Conservation (phyloP, 2,113 vertebrate genomes). For the Ameiurus melas region DNA sequence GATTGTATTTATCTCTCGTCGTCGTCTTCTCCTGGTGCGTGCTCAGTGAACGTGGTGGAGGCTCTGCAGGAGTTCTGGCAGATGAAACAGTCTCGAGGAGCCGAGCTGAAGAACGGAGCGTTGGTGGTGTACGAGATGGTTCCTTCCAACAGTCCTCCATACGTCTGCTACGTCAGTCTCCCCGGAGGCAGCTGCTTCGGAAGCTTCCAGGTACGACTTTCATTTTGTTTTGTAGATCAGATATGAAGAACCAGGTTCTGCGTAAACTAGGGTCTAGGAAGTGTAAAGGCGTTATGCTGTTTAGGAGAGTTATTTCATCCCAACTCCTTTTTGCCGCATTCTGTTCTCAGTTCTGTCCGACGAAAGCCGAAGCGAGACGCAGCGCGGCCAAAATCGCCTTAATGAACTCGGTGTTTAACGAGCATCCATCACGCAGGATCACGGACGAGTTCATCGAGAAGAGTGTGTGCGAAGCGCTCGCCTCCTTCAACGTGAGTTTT, state of each 20-base stretch:
- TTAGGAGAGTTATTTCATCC: not conserved
- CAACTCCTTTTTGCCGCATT: not conserved
- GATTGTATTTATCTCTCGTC: not conserved
- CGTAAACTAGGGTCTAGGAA: not conserved
- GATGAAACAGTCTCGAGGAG: constrained; percentile 95
- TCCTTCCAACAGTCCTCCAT: constrained; percentile 89
- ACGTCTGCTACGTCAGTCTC: constrained; percentile 94
- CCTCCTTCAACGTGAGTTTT: constrained; percentile 89
- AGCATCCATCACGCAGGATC: constrained; percentile 94
- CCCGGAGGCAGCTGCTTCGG: constrained; percentile 98
- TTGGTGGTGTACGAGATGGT: constrained; percentile 99
- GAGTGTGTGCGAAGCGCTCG: constrained; percentile 91
- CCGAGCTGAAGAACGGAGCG: constrained; percentile 93
- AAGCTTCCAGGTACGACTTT: constrained; percentile 90
- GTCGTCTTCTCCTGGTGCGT: not conserved
- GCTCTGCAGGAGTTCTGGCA: constrained; percentile 99
- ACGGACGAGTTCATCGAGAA: constrained; percentile 97
- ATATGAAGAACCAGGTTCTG: not conserved
- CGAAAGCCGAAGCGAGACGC: constrained; percentile 91
- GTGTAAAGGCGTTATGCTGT: not conserved
- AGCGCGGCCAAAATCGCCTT: constrained; percentile 96
- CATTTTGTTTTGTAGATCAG: not conserved
- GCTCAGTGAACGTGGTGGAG: constrained; percentile 93
- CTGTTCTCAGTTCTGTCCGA: constrained; percentile 87
- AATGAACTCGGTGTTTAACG: constrained; percentile 98